Evolutionary conservation across 2,797 vertebrate species (phyloP).

Genomic region (Cyclopterus lumpus): DNA sequence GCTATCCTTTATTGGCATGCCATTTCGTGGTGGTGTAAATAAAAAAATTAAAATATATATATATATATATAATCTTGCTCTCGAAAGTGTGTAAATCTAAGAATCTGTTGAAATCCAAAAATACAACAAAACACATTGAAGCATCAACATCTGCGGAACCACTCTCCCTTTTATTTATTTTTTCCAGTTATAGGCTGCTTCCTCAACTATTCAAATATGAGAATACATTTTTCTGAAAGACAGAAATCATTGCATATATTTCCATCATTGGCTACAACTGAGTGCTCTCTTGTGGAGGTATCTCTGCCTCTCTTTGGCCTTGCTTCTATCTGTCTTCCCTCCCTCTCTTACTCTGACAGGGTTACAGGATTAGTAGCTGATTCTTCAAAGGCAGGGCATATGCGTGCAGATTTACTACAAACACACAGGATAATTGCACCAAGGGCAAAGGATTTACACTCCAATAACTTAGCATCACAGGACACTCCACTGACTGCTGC

Average conservation of each 20-base stretch:
- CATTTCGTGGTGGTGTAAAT: conserved; percentile 83
- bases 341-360: conserved; percentile 35
- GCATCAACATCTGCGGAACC: conserved; percentile 58
- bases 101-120: conserved; percentile 67
- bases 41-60: conserved; percentile 28
- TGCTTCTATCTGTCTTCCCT: conserved; percentile 14
- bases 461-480: conserved; percentile 47
- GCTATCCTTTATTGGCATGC: conserved; percentile 84
- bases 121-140: conserved; percentile 44
- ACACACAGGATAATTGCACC: conserved; percentile 69
- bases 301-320: conserved; percentile 7
- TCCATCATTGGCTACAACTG: conserved; percentile 8
- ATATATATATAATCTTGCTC: conserved; percentile 40
- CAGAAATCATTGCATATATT: conserved; percentile 22
- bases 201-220: conserved; percentile 31
- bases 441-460: conserved; percentile 61
- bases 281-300: conserved; percentile 1
- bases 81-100: conserved; percentile 70
- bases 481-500: conserved; percentile 33
- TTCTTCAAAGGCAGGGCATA: conserved; percentile 65
- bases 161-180: conserved; percentile 37
- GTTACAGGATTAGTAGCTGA: conserved; percentile 57
- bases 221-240: conserved; percentile 24
- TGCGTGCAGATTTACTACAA: conserved; percentile 65
- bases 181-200: conserved; percentile 8